These are phyloP conservation scores for Hozukius guyotensis DNA, from an alignment of 2,797 vertebrate species.

Conservation along the genomic window DNA sequence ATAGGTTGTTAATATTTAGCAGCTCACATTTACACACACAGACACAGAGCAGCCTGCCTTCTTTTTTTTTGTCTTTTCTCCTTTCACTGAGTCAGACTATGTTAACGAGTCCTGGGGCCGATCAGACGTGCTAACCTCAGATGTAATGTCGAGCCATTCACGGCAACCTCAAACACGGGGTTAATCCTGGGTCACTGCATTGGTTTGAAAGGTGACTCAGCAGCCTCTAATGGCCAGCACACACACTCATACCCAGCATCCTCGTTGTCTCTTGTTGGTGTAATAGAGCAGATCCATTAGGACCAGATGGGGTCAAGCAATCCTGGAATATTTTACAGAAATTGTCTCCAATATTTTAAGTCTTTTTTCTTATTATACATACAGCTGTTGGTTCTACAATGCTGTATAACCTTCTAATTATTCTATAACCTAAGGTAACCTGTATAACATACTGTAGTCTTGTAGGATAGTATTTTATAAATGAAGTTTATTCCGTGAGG, in stretches of 20 bases:
- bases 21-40: background rate
- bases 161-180: background rate
- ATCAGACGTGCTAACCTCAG: background rate
- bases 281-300: conserved; percentile 1
- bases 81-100: background rate
- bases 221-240: conserved; percentile 21
- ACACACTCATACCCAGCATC: background rate
- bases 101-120: background rate
- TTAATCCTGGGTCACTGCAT: conserved; percentile 35
- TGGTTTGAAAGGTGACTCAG: conserved; percentile 40
- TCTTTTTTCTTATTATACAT: background rate
- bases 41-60: background rate
- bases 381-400: background rate
- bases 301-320: background rate
- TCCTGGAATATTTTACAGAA: background rate
- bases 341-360: background rate
- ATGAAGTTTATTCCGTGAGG: background rate
- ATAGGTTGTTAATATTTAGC: background rate
- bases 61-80: background rate
- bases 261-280: background rate
- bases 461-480: background rate
- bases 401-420: background rate
- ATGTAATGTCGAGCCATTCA: conserved; percentile 8
- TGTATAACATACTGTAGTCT: background rate
- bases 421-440: background rate